Conservation (phyloP, 30 jellyfish, hydroid and myxozoan genomes). For the Aurelia aurita region DNA sequence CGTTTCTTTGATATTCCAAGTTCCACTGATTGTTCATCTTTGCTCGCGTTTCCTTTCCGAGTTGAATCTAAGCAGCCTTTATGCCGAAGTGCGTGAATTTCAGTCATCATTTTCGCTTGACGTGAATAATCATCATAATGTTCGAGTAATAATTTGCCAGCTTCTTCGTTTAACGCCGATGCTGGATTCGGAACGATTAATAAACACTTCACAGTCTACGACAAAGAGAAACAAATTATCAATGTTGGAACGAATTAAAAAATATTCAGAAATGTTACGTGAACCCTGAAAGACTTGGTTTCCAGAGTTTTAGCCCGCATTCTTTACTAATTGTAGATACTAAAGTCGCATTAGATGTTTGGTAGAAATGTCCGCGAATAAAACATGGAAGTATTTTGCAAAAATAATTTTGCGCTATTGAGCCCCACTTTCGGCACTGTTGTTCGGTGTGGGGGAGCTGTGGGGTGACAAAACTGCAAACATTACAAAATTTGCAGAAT, state of each 20-base stretch:
- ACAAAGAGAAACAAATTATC: constrained; percentile 2
- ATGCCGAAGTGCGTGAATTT: constrained; percentile 84
- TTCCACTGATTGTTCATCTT: constrained; percentile 20
- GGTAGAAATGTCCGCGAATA: too few relatives aligned
- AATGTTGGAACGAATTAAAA: background rate
- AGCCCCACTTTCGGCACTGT: too few relatives aligned
- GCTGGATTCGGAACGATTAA: constrained; percentile 96
- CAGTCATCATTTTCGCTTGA: constrained; percentile 98
- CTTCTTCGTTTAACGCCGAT: constrained; percentile 98
- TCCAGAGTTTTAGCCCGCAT: too few relatives aligned
- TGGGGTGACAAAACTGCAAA: too few relatives aligned
- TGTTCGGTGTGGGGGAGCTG: too few relatives aligned
- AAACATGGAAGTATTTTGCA: too few relatives aligned
- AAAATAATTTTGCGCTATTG: too few relatives aligned
- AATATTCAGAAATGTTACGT: too few relatives aligned
- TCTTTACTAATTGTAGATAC: too few relatives aligned
- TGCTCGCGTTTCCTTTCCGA: background rate
- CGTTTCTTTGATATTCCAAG: constrained; percentile 68
- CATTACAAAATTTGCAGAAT: too few relatives aligned
- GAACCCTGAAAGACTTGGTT: too few relatives aligned
- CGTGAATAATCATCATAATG: constrained; percentile 95
- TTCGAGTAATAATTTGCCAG: constrained; percentile 93
- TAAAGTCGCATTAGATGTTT: too few relatives aligned
- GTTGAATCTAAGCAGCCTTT: constrained; percentile 21
- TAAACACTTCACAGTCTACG: constrained; percentile 92